phyloP scores from a whole-genome alignment of 2,888 invertebrate genomes.

The Criorhina ranunculi region DNA sequence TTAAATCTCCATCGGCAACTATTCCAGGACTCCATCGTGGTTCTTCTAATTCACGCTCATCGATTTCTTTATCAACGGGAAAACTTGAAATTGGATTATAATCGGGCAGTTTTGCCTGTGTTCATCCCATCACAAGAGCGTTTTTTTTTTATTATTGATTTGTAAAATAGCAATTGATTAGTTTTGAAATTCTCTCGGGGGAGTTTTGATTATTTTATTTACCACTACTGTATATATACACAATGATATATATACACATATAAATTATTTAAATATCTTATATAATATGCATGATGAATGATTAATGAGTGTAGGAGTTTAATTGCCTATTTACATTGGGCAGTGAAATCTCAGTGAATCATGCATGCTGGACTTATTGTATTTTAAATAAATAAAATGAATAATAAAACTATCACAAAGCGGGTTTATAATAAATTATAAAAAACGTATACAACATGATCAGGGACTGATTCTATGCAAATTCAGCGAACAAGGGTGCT shows the following conservation, averaged over 20 bases:
- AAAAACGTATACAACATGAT: no score
- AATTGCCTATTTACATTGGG: slow-evolving; percentile 68
- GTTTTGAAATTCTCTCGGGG: slow-evolving; percentile 65
- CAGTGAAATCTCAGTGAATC: slow-evolving; percentile 76
- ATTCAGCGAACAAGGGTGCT: not conserved
- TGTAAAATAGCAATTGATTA: slow-evolving; percentile 76
- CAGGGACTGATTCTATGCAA: not conserved
- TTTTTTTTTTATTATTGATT: slow-evolving; percentile 56
- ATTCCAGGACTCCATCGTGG: slow-evolving; percentile 97
- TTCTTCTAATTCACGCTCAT: slow-evolving; percentile 89
- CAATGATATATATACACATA: slow-evolving; percentile 47
- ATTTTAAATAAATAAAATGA: slow-evolving; percentile 13
- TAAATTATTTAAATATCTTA: slow-evolving; percentile 55
- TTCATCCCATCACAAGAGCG: slow-evolving; percentile 77
- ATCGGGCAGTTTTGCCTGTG: slow-evolving; percentile 85
- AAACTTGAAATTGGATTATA: slow-evolving; percentile 85
- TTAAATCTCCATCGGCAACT: slow-evolving; percentile 96
- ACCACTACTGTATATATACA: slow-evolving; percentile 65
- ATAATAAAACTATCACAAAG: slow-evolving; percentile 1
- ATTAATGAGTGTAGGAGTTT: slow-evolving; percentile 75
- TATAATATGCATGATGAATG: slow-evolving; percentile 74
- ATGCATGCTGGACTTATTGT: slow-evolving; percentile 65
- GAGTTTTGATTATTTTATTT: slow-evolving; percentile 44
- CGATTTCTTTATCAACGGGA: slow-evolving; percentile 85
- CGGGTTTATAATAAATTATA: not conserved